Conservation (phyloP, 2,888 invertebrate genomes). For the Seira sanloemensis region DNA sequence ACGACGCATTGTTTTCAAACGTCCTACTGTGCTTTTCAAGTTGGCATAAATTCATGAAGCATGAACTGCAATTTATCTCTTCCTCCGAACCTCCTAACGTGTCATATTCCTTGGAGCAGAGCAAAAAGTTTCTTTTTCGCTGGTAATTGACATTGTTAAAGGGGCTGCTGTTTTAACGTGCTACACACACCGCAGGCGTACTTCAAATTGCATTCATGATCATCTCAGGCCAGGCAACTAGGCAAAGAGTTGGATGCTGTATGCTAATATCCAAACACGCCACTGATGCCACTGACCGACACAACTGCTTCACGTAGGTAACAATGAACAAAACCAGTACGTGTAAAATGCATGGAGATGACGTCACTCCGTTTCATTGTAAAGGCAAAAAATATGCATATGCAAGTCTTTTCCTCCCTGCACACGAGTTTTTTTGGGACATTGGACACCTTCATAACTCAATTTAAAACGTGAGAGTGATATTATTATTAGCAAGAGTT, state of each 20-base stretch:
- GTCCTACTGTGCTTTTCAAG: neutral
- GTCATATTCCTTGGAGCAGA: neutral
- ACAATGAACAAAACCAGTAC: too few relatives aligned
- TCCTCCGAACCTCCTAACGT: neutral
- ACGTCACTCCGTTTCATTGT: too few relatives aligned
- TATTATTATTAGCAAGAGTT: too few relatives aligned
- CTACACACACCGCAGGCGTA: neutral
- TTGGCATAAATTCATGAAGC: neutral
- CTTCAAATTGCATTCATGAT: slow-evolving; percentile 1
- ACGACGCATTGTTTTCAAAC: neutral
- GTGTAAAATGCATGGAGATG: too few relatives aligned
- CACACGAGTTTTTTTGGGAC: too few relatives aligned
- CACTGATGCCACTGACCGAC: neutral
- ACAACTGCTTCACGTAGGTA: too few relatives aligned
- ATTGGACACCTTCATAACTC: too few relatives aligned
- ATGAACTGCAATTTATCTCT: neutral
- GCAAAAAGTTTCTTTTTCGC: neutral
- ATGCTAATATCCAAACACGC: neutral
- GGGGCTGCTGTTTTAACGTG: too few relatives aligned
- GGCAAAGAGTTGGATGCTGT: neutral
- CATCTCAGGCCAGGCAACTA: neutral
- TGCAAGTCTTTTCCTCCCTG: too few relatives aligned
- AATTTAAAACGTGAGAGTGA: too few relatives aligned
- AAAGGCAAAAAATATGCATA: too few relatives aligned
- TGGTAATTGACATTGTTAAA: neutral